Percentiles rank a stretch among this genome's conserved stretches.
Conservation (phyloP, 2,113 vertebrate genomes). For the Sinocyclocheilus anophthalmus region DNA sequence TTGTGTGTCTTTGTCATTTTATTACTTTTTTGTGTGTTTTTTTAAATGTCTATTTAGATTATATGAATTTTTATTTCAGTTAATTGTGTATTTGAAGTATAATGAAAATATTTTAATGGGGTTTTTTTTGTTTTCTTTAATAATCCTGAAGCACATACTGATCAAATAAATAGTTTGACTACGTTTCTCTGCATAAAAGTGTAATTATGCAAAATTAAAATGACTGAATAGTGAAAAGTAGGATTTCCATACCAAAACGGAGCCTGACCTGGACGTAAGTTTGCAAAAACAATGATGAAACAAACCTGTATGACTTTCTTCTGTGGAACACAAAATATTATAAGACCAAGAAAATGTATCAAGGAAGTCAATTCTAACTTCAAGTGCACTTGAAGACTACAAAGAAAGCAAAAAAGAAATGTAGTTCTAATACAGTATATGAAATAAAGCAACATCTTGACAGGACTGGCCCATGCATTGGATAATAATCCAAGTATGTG, state of each 20-base stretch:
- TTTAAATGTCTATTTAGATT: too few relatives aligned
- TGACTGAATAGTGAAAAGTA: background rate
- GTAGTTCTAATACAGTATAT: background rate
- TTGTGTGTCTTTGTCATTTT: too few relatives aligned
- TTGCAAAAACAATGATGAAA: background rate
- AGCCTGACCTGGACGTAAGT: background rate
- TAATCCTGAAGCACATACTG: background rate
- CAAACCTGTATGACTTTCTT: background rate
- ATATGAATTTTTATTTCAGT: too few relatives aligned
- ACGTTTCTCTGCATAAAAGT: background rate
- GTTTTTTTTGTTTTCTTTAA: too few relatives aligned
- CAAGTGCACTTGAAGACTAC: background rate
- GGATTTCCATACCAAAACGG: background rate
- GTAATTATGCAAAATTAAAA: background rate
- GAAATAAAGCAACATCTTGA: background rate
- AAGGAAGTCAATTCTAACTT: background rate
- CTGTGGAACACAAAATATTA: background rate
- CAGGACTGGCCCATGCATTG: background rate
- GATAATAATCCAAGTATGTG: conserved; percentile 14
- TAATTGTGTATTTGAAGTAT: too few relatives aligned
- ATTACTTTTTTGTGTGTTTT: too few relatives aligned
- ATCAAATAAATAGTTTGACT: background rate
- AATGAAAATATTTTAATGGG: too few relatives aligned
- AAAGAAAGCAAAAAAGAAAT: too few relatives aligned
- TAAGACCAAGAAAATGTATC: background rate